Base-by-base conservation (phyloP, 2,888 invertebrate genomes). In the Yponomeuta evonymella region DNA sequence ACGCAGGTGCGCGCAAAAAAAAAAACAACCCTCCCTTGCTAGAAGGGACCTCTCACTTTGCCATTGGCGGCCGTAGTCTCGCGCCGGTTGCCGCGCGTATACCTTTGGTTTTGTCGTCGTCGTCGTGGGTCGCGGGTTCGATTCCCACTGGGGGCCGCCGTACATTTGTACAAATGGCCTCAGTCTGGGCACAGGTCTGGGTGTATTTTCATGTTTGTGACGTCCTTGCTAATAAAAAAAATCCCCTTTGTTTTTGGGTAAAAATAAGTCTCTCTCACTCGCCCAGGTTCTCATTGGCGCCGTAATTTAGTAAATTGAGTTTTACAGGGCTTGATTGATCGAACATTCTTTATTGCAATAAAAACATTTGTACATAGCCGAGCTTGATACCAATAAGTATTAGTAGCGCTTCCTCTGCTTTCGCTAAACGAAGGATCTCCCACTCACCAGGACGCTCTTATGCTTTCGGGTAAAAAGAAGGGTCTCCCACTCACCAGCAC, bases 41-140 rank as follows among this genome's bases (percentile, higher is more conserved):
- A 23, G 23, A 23, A 23, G 23, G 10, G 64, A 29, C 3, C 29
- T 29, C 64, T 93, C 92, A 73, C 97, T 93, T 97, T 97, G 0
- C 97, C 97, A 75, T 95, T 82, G 1, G 92, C 86, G 74, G 96
- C 96, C 96, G 82, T 96, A 98, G 82, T 98, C 97, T 74, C 94
- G 90, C 23, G 90, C 23, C 93, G 90, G 79, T 94, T 95, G 1
- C 97, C 97, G 62, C 97, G 87, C 97, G 87, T 0, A 96, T 95
- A 81, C 9, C 43, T 43, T 43, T 97, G 97, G 23, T 23, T 23
- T 23, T 0, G 23, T 23, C 23, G 23, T 23, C 23, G 23, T 23
- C 23, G 23, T 23, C 23, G 23, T 23, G 23, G 23, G 23, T 23
- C 23, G 23, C 0, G 23, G 23, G 23, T 23, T 23, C 23, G 23